phyloP scores from a whole-genome alignment of 35 echinoderm and acorn worm species.

The Heliocidaris tuberculata region DNA sequence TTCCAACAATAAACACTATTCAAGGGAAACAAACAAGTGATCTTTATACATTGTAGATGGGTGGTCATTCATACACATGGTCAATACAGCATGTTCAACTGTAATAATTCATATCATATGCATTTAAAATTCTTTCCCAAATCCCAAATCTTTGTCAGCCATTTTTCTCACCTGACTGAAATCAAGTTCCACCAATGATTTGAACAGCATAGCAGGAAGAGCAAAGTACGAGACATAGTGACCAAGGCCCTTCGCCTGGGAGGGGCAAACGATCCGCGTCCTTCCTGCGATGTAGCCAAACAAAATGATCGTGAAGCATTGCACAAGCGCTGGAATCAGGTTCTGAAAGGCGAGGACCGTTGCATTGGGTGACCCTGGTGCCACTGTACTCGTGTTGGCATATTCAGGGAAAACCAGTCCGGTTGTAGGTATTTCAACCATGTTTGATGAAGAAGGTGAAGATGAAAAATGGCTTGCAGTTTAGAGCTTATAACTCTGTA shows the following conservation, averaged over 20 bases:
- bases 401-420: not conserved
- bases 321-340: constrained; percentile 74
- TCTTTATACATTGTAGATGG: too few species aligned
- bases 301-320: constrained; percentile 83
- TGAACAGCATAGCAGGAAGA: constrained; percentile 77
- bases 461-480: not conserved
- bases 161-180: constrained; percentile 51
- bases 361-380: not conserved
- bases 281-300: constrained; percentile 71
- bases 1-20: too few species aligned
- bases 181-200: constrained; percentile 70
- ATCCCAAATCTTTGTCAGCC: not conserved
- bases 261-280: constrained; percentile 45
- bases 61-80: too few species aligned
- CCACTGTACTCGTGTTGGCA: not conserved
- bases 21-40: too few species aligned
- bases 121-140: too few species aligned
- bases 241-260: constrained; percentile 67
- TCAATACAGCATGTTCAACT: too few species aligned
- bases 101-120: too few species aligned
- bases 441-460: not conserved
- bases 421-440: not conserved
- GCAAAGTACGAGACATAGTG: constrained; percentile 83
- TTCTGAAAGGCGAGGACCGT: constrained; percentile 62
- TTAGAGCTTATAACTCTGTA: not conserved